A percentile compares a stretch with the other conserved stretches of the same genome.
phyloP scores from a whole-genome alignment of 2,113 vertebrate genomes.

The Lathamus discolor region DNA sequence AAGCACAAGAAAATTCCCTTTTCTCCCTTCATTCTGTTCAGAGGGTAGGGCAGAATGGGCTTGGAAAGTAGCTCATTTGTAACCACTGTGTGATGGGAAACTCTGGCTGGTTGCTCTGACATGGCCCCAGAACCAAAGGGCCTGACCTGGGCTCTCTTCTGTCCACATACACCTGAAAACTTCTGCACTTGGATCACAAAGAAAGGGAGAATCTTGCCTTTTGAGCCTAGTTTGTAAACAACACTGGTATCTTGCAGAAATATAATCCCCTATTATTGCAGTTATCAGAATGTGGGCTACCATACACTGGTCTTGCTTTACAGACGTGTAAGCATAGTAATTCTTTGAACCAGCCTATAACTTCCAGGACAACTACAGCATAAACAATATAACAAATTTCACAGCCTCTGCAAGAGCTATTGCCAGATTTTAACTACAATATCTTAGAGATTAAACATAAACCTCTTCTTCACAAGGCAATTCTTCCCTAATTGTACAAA shows the following conservation, averaged over 20 bases:
- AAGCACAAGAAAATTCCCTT: background rate
- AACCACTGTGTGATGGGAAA: background rate
- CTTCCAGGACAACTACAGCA: background rate
- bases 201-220: background rate
- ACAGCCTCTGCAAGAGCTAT: background rate
- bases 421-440: background rate
- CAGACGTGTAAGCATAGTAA: background rate
- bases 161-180: background rate
- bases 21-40: background rate
- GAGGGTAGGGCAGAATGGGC: background rate
- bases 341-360: background rate
- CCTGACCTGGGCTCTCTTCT: background rate
- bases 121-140: accelerated
- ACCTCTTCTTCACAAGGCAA: background rate
- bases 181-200: background rate
- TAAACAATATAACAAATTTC: background rate
- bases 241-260: background rate
- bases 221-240: background rate
- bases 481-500: background rate
- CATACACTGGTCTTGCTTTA: background rate
- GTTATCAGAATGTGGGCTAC: background rate
- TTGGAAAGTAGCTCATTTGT: background rate
- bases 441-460: background rate
- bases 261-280: background rate
- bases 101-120: background rate